phyloP scores from a whole-genome alignment of 37 sponge, comb jelly and placozoan genomes.

The Crambe crambe region DNA sequence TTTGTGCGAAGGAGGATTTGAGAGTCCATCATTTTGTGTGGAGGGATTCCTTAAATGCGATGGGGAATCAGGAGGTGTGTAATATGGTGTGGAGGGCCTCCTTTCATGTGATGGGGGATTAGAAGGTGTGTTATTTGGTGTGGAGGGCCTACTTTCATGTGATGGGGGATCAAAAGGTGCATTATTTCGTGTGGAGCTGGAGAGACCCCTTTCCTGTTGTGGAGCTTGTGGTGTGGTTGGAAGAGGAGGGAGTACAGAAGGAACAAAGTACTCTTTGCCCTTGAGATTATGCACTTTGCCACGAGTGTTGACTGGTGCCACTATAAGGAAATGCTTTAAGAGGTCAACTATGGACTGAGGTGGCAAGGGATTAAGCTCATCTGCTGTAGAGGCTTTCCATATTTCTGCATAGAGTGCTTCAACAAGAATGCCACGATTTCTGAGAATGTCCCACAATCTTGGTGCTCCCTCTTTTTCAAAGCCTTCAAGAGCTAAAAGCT shows the following conservation, averaged over 20 bases:
- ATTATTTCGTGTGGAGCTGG: neutral
- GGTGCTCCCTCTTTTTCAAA: neutral
- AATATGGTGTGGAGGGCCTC: neutral
- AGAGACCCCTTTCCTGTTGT: too few relatives aligned
- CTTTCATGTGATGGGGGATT: neutral
- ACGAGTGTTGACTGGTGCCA: neutral
- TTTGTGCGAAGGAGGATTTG: too few relatives aligned
- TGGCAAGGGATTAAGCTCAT: neutral
- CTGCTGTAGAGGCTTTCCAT: neutral
- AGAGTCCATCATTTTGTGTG: too few relatives aligned
- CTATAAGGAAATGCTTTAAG: conserved; percentile 21
- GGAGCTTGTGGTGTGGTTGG: too few relatives aligned
- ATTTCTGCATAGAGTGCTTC: conserved; percentile 34
- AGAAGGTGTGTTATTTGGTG: too few relatives aligned
- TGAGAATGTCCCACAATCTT: conserved; percentile 10
- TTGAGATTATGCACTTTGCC: neutral
- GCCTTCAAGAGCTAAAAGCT: conserved; percentile 19
- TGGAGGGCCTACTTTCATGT: too few relatives aligned
- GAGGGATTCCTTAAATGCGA: too few relatives aligned
- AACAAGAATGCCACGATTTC: conserved; percentile 41
- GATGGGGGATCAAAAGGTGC: neutral
- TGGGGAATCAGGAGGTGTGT: too few relatives aligned
- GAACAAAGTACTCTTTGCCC: conserved; percentile 37
- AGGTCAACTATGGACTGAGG: conserved; percentile 30
- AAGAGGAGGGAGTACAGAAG: conserved; percentile 9